A percentile compares a stretch with the other conserved stretches of the same genome.
phyloP scores from a whole-genome alignment of 2,113 vertebrate genomes.

The Datnioides undecimradiatus region DNA sequence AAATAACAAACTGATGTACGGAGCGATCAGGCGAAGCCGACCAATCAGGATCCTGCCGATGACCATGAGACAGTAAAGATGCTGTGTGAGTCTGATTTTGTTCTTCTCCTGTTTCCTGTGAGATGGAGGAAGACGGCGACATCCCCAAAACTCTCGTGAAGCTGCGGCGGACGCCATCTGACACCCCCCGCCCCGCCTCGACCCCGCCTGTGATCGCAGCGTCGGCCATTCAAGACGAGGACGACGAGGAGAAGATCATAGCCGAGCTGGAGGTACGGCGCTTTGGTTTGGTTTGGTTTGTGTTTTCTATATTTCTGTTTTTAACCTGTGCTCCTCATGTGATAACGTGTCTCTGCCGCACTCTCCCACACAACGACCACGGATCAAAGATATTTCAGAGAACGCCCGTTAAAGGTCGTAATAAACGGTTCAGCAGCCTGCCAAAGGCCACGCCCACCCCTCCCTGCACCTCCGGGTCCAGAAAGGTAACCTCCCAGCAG shows the following conservation, averaged over 20 bases:
- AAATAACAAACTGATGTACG: too few relatives aligned
- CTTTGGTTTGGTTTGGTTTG: too few relatives aligned
- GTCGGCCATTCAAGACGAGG: conserved; percentile 89
- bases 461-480: conserved; percentile 80
- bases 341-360: conserved; percentile 43
- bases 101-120: background rate
- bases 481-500: conserved; percentile 89
- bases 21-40: too few relatives aligned
- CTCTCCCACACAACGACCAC: conserved; percentile 33
- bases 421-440: conserved; percentile 77
- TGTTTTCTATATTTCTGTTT: background rate
- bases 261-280: conserved; percentile 93
- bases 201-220: conserved; percentile 92
- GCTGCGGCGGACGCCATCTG: conserved; percentile 90
- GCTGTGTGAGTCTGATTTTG: too few relatives aligned
- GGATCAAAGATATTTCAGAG: conserved; percentile 92
- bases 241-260: conserved; percentile 90
- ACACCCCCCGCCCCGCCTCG: conserved; percentile 90
- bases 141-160: conserved; percentile 88
- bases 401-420: conserved; percentile 81
- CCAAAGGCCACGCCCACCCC: conserved; percentile 78
- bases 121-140: conserved; percentile 88
- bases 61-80: too few relatives aligned
- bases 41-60: too few relatives aligned
- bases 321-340: background rate